Evolutionary conservation across 2,888 invertebrate species (phyloP).

Genomic region (Parthenolecanium corni): DNA sequence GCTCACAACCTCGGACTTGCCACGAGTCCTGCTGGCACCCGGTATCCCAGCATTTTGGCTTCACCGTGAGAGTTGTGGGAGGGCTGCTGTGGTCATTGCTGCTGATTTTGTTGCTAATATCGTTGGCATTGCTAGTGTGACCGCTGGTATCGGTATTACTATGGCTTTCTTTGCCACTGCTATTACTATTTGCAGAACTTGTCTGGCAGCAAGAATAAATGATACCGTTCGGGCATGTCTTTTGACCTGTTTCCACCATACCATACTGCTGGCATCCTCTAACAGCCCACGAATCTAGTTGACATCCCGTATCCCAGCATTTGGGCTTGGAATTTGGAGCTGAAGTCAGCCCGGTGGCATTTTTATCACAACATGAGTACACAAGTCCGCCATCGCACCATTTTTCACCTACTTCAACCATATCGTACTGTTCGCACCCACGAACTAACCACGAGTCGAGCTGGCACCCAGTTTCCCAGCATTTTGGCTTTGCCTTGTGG

Average conservation of each 20-base stretch:
- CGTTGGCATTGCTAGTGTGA: too few relatives aligned
- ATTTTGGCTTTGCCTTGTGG: neutral
- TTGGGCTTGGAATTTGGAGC: neutral
- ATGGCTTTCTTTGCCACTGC: too few relatives aligned
- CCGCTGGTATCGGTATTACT: too few relatives aligned
- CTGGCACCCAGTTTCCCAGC: neutral
- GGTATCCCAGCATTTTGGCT: neutral
- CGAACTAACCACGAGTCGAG: neutral
- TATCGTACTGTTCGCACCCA: neutral
- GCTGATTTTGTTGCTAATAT: too few relatives aligned
- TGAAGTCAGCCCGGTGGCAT: neutral
- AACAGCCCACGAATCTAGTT: neutral
- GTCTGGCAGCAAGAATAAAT: neutral
- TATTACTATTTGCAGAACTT: too few relatives aligned
- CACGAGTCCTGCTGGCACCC: too few relatives aligned
- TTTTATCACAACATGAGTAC: neutral
- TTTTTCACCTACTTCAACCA: neutral
- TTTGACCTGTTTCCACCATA: neutral
- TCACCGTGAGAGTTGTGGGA: neutral
- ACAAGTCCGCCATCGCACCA: neutral
- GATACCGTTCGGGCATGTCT: neutral
- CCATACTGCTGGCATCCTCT: neutral
- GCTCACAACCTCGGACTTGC: too few relatives aligned
- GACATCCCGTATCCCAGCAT: neutral
- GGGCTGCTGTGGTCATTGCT: too few relatives aligned